These are phyloP conservation scores for Symphodus melops DNA, from an alignment of 2,113 vertebrate genomes.

Conservation along the genomic window DNA sequence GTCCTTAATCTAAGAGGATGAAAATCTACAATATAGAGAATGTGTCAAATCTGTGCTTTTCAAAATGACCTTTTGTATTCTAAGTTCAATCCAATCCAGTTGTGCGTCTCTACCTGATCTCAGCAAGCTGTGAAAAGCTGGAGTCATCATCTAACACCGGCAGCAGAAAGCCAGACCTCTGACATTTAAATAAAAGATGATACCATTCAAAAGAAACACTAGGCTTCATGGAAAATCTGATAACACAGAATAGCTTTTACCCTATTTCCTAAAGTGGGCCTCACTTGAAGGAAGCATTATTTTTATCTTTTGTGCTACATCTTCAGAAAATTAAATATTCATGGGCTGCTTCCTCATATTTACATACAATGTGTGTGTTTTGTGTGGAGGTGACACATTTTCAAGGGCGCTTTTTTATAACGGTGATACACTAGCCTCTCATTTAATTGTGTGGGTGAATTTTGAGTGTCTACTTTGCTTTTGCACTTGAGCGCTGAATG, in stretches of 20 bases:
- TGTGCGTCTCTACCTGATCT: slow-evolving; percentile 51
- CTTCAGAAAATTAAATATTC: slow-evolving; percentile 71
- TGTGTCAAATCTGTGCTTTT: slow-evolving; percentile 33
- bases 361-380: slow-evolving; percentile 67
- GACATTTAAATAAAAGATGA: slow-evolving; percentile 85
- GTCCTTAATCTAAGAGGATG: not conserved
- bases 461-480: slow-evolving; percentile 41
- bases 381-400: slow-evolving; percentile 49
- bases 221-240: slow-evolving; percentile 75
- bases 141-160: slow-evolving; percentile 63
- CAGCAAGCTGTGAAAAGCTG: slow-evolving; percentile 64
- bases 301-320: slow-evolving; percentile 66
- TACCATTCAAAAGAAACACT: slow-evolving; percentile 74
- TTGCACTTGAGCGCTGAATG: slow-evolving; percentile 50
- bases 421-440: slow-evolving; percentile 42
- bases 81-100: slow-evolving; percentile 58
- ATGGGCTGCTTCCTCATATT: slow-evolving; percentile 62
- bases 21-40: not conserved
- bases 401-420: slow-evolving; percentile 53
- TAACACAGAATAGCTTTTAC: slow-evolving; percentile 80
- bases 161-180: slow-evolving; percentile 61
- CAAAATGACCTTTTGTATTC: slow-evolving; percentile 61
- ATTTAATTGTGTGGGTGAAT: slow-evolving; percentile 68
- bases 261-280: slow-evolving; percentile 65
- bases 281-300: slow-evolving; percentile 67